Evolutionary conservation across 2,797 vertebrate genomes (phyloP), one percentile per base, ranked within the genome.

Genomic region (Cossypha caffra): DNA sequence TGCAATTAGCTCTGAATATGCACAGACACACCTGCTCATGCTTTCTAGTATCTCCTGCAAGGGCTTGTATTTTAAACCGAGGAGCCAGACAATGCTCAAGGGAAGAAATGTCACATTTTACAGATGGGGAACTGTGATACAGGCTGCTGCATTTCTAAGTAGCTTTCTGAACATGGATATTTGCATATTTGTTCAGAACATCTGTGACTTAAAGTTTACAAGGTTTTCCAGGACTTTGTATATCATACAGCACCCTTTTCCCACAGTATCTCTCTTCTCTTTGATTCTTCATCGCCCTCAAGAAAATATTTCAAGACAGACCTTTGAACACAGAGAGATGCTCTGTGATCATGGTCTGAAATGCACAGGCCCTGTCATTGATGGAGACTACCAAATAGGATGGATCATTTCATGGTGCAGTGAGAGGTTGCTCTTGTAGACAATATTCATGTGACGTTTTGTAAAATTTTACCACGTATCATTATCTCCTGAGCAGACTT

Each of bases 111-210:
- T 87, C 76, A 75, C 42, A 55, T 87, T 86, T 79, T 93, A 64
- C 59, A 85, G 72, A 87, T 93, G 64, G 31, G 89, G 68, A 95
- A 66, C 72, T 79, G 74, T 76, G 86, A 92, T 84, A 87, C 75
- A 84, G 73, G 43, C 82, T 76, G 55, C 50, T 86, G 83, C 76
- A 80, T 92, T 88, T 92, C 54, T 86, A 62, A 93, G 52, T n/a
- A 93, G 69, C 75, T 94, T 83, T 93, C 64, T 93, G 78, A 93
- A 48, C 54, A 45, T 7, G 11, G 11, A 25, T 91, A 89, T 96
- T 95, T 96, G 91, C 88, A 93, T 92, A 71, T 81, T 87, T 83
- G 35, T 58, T 64, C 64, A 76, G 82, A 83, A 87, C 86, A 89
- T 83, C 89, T 91, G 94, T 1, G 3, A 72, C 78, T 77, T 61